Evolutionary conservation across 2,888 invertebrate genomes (phyloP), one percentile per base, ranked within the genome.

Genomic region (Cordilura impudica): DNA sequence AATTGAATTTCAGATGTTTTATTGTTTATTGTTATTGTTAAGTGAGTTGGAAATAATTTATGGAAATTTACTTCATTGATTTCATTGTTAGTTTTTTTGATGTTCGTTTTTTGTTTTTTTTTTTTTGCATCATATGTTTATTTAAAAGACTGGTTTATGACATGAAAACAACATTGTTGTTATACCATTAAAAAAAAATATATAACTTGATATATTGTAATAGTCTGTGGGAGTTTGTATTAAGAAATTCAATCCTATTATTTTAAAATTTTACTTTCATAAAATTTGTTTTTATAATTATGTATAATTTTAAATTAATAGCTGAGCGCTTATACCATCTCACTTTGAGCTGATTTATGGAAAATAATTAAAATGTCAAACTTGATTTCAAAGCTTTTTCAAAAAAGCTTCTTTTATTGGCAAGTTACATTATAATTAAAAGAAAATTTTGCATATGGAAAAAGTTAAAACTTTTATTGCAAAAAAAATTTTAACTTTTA

Each of bases 31-130:
- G 75, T 76, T 63, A 70, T 65, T 76, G 75, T 76, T 69, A 76
- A 76, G 54, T 76, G 63, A 58, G 56, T 70, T 76, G 75, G 75
- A 76, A 70, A 75, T 79, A 75, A 75, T 75, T 75, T 79, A 75
- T 79, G 75, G 54, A 79, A 79, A 75, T 79, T 53, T 75, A 72
- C 79, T 79, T 78, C 79, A 78, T 78, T 74, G 78, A 78, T 78
- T 79, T 79, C 51, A 63, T 72, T 79, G 49, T 79, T 61, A 31
- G 7, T 45, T 61, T 58, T n/a, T n/a, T 31, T 18, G 35, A 39
- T n/a, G 35, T 12, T n/a, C n/a, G 35, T 56, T 43, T 18, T 58
- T 71, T 61, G 8, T 21, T 5, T 29, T 5, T 19, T 4, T n/a
- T n/a, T 14, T 23, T 63, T 69, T 56, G 47, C 54, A 75, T 51